Percentiles rank a stretch among this genome's conserved stretches.
phyloP scores from a whole-genome alignment of 2,113 vertebrate species.

The Muntiacus muntjak region DNA sequence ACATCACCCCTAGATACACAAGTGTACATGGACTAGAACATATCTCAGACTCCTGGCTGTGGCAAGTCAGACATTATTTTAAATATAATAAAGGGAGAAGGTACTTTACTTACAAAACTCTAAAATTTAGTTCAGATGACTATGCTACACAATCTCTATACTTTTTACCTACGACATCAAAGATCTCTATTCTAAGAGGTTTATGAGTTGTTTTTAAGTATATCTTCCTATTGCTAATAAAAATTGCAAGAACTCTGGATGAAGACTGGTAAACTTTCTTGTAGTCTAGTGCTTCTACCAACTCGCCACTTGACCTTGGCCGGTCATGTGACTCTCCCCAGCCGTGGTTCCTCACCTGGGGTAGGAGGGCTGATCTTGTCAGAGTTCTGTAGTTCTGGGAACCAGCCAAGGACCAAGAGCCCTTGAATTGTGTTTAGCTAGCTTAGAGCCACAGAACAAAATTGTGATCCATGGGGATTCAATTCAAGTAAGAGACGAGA shows the following conservation, averaged over 20 bases:
- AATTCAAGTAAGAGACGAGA: conserved; percentile 42
- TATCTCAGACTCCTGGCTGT: background rate
- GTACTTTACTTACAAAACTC: background rate
- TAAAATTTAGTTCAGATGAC: background rate
- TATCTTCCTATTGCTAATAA: background rate
- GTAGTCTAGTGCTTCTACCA: background rate
- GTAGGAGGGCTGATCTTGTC: background rate
- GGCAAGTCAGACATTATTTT: background rate
- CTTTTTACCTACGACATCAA: background rate
- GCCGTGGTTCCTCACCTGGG: background rate
- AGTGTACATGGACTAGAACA: background rate
- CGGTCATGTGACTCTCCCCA: background rate
- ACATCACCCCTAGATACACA: background rate
- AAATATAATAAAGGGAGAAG: background rate
- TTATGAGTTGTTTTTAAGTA: background rate
- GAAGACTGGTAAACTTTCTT: background rate
- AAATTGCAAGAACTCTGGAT: background rate
- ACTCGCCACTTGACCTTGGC: background rate
- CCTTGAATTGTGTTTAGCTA: conserved; percentile 18
- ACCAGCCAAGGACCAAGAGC: background rate
- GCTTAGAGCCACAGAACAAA: conserved; percentile 9
- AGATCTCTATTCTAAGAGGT: background rate
- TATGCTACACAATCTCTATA: background rate
- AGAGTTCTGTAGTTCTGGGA: background rate
- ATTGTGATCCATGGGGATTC: conserved; percentile 34